Conservation (phyloP, 1,140 invertebrate species). For the Brachionus koreanus region DNA sequence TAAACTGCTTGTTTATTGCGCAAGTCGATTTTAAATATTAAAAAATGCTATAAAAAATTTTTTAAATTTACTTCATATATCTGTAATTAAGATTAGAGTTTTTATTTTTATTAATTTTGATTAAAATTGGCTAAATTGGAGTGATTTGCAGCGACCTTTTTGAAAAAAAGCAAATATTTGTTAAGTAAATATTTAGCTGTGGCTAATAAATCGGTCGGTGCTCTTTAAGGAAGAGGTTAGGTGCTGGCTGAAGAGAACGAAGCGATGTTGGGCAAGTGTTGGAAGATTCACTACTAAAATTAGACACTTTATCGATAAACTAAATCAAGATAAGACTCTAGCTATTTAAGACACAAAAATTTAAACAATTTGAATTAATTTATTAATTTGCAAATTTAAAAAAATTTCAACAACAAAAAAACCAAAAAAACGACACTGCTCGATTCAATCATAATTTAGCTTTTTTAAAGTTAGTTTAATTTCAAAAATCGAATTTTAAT, state of each 20-base stretch:
- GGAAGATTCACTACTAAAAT: not conserved
- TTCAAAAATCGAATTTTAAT: not conserved
- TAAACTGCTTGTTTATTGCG: slow-evolving; percentile 1
- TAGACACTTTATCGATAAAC: not conserved
- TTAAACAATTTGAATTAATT: slow-evolving; percentile 22
- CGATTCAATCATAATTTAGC: slow-evolving; percentile 5
- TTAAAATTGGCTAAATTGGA: not conserved
- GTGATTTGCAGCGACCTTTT: not conserved
- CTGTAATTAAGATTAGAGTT: not conserved
- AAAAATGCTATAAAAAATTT: not conserved
- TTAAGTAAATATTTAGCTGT: not conserved
- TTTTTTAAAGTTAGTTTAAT: not conserved
- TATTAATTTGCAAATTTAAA: not conserved
- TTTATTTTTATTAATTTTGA: not conserved
- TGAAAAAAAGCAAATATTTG: not conserved
- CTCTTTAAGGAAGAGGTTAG: not conserved
- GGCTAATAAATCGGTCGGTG: not conserved
- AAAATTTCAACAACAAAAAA: not conserved
- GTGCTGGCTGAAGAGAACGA: not conserved
- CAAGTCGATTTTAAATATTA: not conserved
- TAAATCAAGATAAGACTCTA: not conserved
- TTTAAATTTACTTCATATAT: not conserved
- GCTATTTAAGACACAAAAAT: slow-evolving; percentile 4
- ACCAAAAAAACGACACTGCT: not conserved
- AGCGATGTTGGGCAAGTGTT: not conserved